Percentiles rank a stretch among this genome's conserved stretches.
These are phyloP conservation scores for Apodemus speciosus DNA, from an alignment of 2,113 vertebrate genomes.

Conservation along the genomic window DNA sequence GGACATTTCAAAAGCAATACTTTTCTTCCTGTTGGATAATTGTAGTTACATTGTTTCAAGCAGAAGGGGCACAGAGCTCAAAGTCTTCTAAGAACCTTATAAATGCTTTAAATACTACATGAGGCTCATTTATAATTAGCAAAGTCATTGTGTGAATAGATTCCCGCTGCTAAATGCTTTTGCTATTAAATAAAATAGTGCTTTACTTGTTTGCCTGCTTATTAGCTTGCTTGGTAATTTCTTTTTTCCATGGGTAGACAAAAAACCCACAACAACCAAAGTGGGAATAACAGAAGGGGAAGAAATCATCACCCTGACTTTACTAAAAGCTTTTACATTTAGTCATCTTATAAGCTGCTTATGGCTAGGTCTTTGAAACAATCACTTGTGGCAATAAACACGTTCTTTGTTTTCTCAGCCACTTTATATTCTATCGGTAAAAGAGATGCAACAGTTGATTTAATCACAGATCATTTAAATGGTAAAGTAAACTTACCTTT, in stretches of 20 bases:
- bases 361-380: conserved; percentile 24
- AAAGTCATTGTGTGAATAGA: conserved; percentile 58
- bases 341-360: conserved; percentile 47
- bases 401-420: neutral
- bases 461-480: conserved; percentile 45
- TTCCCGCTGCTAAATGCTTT: conserved; percentile 60
- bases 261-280: neutral
- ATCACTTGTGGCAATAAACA: conserved; percentile 5
- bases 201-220: conserved; percentile 52
- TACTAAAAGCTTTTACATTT: conserved; percentile 42
- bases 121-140: conserved; percentile 68
- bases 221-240: conserved; percentile 66
- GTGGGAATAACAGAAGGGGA: neutral
- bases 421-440: neutral
- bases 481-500: conserved; percentile 58
- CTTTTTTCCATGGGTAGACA: neutral
- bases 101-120: conserved; percentile 68
- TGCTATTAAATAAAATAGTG: conserved; percentile 59
- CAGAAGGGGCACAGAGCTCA: neutral
- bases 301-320: neutral
- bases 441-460: conserved; percentile 16
- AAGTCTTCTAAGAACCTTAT: conserved; percentile 21
- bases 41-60: conserved; percentile 22
- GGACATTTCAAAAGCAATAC: conserved; percentile 33
- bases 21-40: conserved; percentile 33